Base-by-base conservation (phyloP, 2,888 invertebrate species). In the Furcula furcula region DNA sequence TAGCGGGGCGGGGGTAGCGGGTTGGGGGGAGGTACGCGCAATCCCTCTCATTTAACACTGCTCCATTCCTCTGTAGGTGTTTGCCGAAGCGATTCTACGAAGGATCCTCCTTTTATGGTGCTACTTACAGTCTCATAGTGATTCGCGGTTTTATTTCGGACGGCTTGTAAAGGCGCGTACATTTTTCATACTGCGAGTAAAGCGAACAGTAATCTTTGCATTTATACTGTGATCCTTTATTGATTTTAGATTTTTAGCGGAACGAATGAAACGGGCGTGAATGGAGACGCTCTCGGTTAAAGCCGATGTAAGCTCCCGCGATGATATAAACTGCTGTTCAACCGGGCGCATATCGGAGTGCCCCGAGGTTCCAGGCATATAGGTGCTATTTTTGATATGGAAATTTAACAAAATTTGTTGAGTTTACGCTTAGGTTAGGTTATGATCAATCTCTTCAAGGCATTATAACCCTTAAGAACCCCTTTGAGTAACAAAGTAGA, bases 31-130 rank as follows among this genome's bases (percentile, higher is more conserved):
- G 62, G 62, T 55, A 50, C 46, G 65, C 77, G 65, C 79, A 85
- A 88, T 88, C 88, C 88, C 83, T 88, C 88, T 88, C 86, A 88
- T 88, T 88, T 88, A 87, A 82, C 87, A 86, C 81, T 76, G 80
- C 80, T 85, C 74, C 80, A 75, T 76, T 80, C 71, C 77, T 80
- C 82, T 84, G 85, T 81, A 87, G 87, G 83, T 88, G 85, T 88
- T 87, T 88, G 86, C 86, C 80, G 82, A 86, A 88, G 83, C 87
- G 88, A 87, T 88, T 82, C 65, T 71, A 65, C 71, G 63, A 69
- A 76, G 74, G 78, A 86, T 85, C 81, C 76, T 76, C 73, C 88
- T 77, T 87, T 88, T 86, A 88, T 86, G 81, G 83, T 76, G 55
- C 72, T 79, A 84, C 84, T 87, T 83, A 86, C 76, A 73, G 76